Conservation (phyloP, 2,113 vertebrate genomes). For the Nycticebus coucang region DNA sequence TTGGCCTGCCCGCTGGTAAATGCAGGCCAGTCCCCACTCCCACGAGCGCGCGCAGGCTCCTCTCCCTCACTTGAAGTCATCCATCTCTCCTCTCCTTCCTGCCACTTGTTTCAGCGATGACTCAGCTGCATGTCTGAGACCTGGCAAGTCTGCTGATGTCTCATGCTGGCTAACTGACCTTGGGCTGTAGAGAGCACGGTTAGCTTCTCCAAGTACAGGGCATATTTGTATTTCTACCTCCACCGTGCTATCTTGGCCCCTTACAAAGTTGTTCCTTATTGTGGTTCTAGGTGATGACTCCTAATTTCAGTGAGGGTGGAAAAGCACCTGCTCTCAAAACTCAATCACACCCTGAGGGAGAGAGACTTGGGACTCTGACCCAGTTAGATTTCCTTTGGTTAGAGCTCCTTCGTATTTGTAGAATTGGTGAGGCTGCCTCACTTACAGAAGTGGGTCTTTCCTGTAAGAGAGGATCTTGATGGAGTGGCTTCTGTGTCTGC, state of each 20-base stretch:
- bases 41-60: not conserved
- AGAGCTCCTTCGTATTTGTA: not conserved
- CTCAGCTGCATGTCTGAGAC: not conserved
- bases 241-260: not conserved
- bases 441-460: no score
- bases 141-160: not conserved
- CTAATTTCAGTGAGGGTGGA: not conserved
- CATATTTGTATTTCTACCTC: not conserved
- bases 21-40: not conserved
- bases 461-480: not conserved
- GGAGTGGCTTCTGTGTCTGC: not conserved
- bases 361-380: not conserved
- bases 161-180: not conserved
- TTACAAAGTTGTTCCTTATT: not conserved
- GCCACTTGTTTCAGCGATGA: not conserved
- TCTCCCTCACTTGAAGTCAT: not conserved
- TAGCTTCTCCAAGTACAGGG: not conserved
- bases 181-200: not conserved
- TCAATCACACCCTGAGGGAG: not conserved
- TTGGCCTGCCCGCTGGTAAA: not conserved
- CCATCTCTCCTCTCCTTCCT: not conserved
- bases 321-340: not conserved
- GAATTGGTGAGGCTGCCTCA: not conserved
- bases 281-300: not conserved
- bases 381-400: not conserved